Evolutionary conservation across 2,888 invertebrate species (phyloP).

Genomic region (Iselma pallidipennis): DNA sequence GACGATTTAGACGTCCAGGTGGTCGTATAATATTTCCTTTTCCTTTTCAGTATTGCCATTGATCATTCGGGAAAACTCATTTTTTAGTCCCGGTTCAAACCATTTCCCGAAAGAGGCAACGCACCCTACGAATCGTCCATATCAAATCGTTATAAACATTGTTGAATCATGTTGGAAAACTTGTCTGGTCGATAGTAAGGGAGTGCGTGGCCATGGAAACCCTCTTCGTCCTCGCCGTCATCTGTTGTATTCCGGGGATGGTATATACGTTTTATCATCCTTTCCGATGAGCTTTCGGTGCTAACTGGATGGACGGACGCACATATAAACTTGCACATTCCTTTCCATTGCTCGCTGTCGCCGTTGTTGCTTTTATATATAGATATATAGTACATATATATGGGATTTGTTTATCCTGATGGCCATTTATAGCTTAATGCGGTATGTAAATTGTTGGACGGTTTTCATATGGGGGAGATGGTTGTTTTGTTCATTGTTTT

Average conservation of each 20-base stretch:
- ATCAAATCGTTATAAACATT: constrained; percentile 18
- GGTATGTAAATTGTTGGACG: constrained; percentile 31
- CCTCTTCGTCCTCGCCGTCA: constrained; percentile 44
- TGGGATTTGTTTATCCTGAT: constrained; percentile 31
- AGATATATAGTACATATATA: too few relatives aligned
- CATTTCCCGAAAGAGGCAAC: constrained; percentile 38
- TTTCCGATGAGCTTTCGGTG: constrained; percentile 39
- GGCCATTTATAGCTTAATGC: constrained; percentile 33
- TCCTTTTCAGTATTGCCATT: constrained; percentile 35
- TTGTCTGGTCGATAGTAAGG: constrained; percentile 31
- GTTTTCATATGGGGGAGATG: constrained; percentile 7
- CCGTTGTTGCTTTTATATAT: constrained; percentile 20
- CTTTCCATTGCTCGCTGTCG: constrained; percentile 24
- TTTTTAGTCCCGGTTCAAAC: constrained; percentile 37
- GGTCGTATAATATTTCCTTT: too few relatives aligned
- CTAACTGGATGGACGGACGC: constrained; percentile 19
- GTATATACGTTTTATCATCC: constrained; percentile 39
- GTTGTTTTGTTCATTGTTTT: constrained; percentile 9
- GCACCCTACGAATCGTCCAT: constrained; percentile 32
- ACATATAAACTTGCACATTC: constrained; percentile 37
- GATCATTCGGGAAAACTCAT: constrained; percentile 44
- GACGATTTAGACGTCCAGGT: too few relatives aligned
- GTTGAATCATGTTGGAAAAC: constrained; percentile 9
- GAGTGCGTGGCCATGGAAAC: constrained; percentile 49
- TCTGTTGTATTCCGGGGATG: constrained; percentile 45